phyloP scores from a whole-genome alignment of 2,888 invertebrate genomes.

The Orchesella flavescens region DNA sequence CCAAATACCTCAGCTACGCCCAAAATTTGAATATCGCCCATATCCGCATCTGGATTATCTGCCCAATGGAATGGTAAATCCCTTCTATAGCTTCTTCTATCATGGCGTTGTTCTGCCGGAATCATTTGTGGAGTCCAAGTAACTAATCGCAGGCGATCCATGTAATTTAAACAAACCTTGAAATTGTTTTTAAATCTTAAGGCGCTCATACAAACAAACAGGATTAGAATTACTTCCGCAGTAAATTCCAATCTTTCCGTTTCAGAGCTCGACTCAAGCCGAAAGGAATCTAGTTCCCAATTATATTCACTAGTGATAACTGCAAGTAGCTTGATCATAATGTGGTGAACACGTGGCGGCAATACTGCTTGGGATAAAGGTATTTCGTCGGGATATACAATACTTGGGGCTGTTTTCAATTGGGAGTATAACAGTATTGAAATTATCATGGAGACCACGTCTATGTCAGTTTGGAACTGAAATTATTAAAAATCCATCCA shows the following conservation, averaged over 20 bases:
- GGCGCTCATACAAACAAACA: neutral
- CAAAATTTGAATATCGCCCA: too few relatives aligned
- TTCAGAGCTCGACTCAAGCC: neutral
- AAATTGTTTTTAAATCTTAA: conserved; percentile 13
- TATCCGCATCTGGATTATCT: too few relatives aligned
- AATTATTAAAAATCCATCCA: neutral
- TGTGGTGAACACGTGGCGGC: neutral
- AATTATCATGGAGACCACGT: conserved; percentile 1
- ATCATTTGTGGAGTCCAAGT: neutral
- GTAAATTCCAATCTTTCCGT: neutral
- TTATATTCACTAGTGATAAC: too few relatives aligned
- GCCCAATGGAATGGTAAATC: neutral
- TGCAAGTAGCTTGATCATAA: neutral
- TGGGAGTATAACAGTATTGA: conserved; percentile 13
- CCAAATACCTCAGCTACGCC: too few relatives aligned
- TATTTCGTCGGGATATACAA: neutral
- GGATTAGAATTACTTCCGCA: neutral
- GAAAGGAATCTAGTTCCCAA: too few relatives aligned
- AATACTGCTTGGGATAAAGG: neutral
- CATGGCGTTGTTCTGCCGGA: neutral
- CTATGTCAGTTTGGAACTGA: conserved; percentile 11
- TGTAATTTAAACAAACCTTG: neutral
- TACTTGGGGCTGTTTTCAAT: conserved; percentile 5
- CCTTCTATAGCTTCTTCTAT: neutral
- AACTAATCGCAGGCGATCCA: neutral